phyloP scores from a whole-genome alignment of 2,113 vertebrate species.

The Opisthocomus hoazin region DNA sequence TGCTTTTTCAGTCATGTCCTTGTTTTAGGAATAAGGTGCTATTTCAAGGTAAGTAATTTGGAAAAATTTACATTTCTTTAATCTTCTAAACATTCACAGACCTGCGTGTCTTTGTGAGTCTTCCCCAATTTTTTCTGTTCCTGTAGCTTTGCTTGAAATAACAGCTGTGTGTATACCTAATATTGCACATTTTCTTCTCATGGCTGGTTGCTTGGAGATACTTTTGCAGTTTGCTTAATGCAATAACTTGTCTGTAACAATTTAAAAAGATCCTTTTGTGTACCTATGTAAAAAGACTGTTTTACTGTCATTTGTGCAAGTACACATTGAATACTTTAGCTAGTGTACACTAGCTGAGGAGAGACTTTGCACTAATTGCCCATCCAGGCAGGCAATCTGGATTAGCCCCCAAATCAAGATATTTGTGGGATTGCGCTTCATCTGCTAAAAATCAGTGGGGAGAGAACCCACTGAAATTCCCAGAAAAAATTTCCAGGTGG shows the following conservation, averaged over 20 bases:
- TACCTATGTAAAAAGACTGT: neutral
- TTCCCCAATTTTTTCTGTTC: slow-evolving; percentile 33
- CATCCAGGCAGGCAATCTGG: neutral
- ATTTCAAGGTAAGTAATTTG: slow-evolving; percentile 43
- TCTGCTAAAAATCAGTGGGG: neutral
- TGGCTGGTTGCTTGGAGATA: slow-evolving; percentile 42
- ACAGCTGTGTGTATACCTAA: slow-evolving; percentile 30
- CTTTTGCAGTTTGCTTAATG: slow-evolving; percentile 32
- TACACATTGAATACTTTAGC: neutral
- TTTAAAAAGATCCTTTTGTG: neutral
- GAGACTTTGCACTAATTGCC: neutral
- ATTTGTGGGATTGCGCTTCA: neutral
- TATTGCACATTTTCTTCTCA: slow-evolving; percentile 12
- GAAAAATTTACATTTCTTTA: slow-evolving; percentile 12
- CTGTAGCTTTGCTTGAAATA: slow-evolving; percentile 52
- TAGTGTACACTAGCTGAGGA: neutral
- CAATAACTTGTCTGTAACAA: slow-evolving; percentile 44
- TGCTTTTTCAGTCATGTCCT: slow-evolving; percentile 37
- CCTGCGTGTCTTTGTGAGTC: slow-evolving; percentile 13
- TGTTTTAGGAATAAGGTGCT: slow-evolving; percentile 36
- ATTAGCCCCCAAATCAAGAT: neutral
- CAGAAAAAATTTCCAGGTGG: neutral
- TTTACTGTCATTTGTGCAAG: neutral
- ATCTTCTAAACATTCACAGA: slow-evolving; percentile 5
- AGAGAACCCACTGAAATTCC: neutral